Evolutionary conservation across 2,797 vertebrate genomes (phyloP), one percentile per base, ranked within the genome.

Genomic region (Crypturellus tataupa): DNA sequence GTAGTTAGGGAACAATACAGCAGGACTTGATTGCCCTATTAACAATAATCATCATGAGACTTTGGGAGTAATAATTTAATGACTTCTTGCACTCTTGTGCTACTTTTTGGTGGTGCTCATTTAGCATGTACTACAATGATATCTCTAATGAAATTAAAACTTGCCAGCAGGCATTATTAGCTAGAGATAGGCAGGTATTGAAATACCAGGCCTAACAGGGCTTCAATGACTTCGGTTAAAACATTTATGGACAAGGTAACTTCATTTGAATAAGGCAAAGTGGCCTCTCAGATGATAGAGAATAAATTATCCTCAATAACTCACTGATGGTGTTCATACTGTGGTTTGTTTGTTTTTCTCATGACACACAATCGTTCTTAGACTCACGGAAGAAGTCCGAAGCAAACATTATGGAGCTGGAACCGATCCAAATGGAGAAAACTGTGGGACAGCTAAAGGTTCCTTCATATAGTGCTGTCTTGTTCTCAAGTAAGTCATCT

Each of bases 31-130:
- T 97, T 96, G 94, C 96, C 96, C 96, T 97, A 96, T 97, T 97
- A 97, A 96, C 96, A 96, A 93, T 96, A 97, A 97, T 97, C 95
- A 96, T 97, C 33, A 3, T 95, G 96, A 97, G 96, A 96, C 96
- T 96, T 94, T 93, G 93, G 91, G 95, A 97, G 94, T 94, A 97
- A 97, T 97, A 97, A 97, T 97, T 97, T 97, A 97, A 97, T 95
- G 96, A 97, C 96, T 97, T 97, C 81, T 96, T 96, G 94, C 89
- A 96, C 94, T 96, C 96, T 95, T 92, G 87, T 94, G 95, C 89
- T 96, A 95, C 94, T 94, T 97, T 97, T 96, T 94, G 89, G 86
- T 97, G 47, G 69, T 95, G 63, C 84, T 97, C 93, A 91, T 96
- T 96, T 95, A 96, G 72, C 71, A 76, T 91, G 88, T 82, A 84